Conservation (phyloP, 1,140 invertebrate species). For the Ceratina japonica region DNA sequence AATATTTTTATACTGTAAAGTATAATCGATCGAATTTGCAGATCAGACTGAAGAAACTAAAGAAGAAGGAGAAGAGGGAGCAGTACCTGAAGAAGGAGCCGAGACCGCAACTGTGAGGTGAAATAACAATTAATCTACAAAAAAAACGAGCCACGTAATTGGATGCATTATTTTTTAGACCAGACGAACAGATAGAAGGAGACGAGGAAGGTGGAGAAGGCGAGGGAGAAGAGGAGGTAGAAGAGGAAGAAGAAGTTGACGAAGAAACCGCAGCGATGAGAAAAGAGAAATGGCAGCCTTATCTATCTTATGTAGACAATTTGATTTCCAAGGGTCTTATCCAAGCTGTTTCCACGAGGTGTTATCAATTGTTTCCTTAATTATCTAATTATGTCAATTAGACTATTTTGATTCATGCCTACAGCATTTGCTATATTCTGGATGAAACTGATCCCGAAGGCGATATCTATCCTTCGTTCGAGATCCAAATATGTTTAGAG, state of each 20-base stretch:
- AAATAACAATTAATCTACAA: background rate
- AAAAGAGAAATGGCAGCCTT: slow-evolving; percentile 81
- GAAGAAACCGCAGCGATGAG: slow-evolving; percentile 9
- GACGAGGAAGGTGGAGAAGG: background rate
- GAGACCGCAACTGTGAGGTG: background rate
- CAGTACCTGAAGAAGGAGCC: slow-evolving; percentile 6
- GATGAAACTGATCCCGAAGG: slow-evolving; percentile 76
- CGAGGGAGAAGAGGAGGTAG: slow-evolving; percentile 9
- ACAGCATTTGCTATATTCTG: slow-evolving; percentile 77
- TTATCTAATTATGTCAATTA: background rate
- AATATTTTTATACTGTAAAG: background rate
- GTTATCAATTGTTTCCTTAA: slow-evolving; percentile 45
- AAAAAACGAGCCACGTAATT: background rate
- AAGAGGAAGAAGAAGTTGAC: slow-evolving; percentile 36
- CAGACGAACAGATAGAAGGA: slow-evolving; percentile 15
- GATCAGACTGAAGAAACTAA: slow-evolving; percentile 14
- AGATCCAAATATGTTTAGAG: slow-evolving; percentile 83
- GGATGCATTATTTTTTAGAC: background rate
- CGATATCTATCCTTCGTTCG: slow-evolving; percentile 80
- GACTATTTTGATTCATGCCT: slow-evolving; percentile 20
- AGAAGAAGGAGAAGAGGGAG: slow-evolving; percentile 25
- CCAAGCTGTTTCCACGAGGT: slow-evolving; percentile 78
- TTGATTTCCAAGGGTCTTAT: slow-evolving; percentile 82
- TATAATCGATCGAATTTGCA: background rate
- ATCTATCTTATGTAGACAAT: slow-evolving; percentile 83